Evolutionary conservation across 2,888 invertebrate species (phyloP).

Genomic region (Heteropelma amictum): DNA sequence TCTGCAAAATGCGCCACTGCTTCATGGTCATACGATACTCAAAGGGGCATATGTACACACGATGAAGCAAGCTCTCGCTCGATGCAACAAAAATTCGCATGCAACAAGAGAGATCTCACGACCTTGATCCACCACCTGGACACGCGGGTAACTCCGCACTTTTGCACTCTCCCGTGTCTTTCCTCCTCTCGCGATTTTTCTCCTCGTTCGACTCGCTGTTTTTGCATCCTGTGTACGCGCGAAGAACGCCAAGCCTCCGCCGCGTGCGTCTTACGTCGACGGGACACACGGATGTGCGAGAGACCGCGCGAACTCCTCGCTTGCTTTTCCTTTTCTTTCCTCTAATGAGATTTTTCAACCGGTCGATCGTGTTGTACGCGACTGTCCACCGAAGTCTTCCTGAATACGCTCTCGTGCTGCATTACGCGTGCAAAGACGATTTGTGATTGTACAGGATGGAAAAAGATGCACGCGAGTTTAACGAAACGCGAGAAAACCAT

Average conservation of each 20-base stretch:
- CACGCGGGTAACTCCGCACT: conserved; percentile 30
- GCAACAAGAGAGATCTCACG: conserved; percentile 49
- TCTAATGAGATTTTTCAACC: not conserved
- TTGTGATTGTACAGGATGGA: not conserved
- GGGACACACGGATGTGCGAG: conserved; percentile 27
- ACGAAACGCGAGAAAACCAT: not conserved
- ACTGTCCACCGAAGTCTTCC: not conserved
- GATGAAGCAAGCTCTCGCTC: conserved; percentile 29
- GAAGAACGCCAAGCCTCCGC: not conserved
- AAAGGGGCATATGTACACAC: conserved; percentile 7
- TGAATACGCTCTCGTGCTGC: not conserved
- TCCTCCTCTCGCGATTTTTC: not conserved
- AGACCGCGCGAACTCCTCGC: not conserved
- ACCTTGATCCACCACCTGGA: conserved; percentile 56
- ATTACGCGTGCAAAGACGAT: not conserved
- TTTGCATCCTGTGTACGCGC: conserved; percentile 10
- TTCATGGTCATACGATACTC: conserved; percentile 52
- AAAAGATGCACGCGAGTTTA: not conserved
- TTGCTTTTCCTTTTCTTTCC: not conserved
- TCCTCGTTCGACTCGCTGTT: not conserved
- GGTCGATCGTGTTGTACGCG: not conserved
- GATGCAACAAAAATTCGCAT: conserved; percentile 44
- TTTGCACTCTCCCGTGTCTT: conserved; percentile 9
- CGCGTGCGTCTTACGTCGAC: too few relatives aligned
- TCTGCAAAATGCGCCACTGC: conserved; percentile 46